These are phyloP conservation scores for Paraplagusia blochii DNA, from an alignment of 2,113 vertebrate species.

Conservation along the genomic window DNA sequence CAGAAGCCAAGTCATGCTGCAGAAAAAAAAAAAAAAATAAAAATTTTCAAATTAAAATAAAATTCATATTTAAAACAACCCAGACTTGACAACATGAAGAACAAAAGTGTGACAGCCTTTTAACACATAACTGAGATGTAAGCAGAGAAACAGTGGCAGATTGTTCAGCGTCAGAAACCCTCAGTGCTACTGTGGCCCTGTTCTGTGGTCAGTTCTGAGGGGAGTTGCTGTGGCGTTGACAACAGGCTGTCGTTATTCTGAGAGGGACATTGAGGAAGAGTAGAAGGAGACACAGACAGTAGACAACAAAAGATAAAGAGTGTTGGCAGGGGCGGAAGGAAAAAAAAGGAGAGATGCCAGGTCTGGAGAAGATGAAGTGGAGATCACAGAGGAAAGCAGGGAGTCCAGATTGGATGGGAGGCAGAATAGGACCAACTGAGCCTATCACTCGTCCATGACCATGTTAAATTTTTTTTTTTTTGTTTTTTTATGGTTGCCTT, in stretches of 20 bases:
- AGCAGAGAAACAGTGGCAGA: conserved; percentile 13
- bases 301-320: conserved; percentile 9
- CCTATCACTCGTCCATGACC: neutral
- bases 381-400: neutral
- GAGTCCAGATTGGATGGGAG: neutral
- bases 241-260: conserved; percentile 51
- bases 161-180: conserved; percentile 23
- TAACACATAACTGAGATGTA: conserved; percentile 23
- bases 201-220: conserved; percentile 26
- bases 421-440: neutral
- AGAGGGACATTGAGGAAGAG: conserved; percentile 10
- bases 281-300: conserved; percentile 5
- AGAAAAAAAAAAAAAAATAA: no score
- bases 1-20: no score
- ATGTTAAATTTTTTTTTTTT: neutral
- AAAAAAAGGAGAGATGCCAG: conserved; percentile 4
- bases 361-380: neutral
- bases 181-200: conserved; percentile 30
- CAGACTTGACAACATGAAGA: conserved; percentile 39
- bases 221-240: conserved; percentile 35
- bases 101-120: conserved; percentile 27
- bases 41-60: no score
- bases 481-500: neutral
- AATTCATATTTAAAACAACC: neutral
- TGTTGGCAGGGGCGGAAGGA: neutral